These are phyloP conservation scores for Anguilla rostrata DNA, from an alignment of 2,113 vertebrate species.

Conservation along the genomic window DNA sequence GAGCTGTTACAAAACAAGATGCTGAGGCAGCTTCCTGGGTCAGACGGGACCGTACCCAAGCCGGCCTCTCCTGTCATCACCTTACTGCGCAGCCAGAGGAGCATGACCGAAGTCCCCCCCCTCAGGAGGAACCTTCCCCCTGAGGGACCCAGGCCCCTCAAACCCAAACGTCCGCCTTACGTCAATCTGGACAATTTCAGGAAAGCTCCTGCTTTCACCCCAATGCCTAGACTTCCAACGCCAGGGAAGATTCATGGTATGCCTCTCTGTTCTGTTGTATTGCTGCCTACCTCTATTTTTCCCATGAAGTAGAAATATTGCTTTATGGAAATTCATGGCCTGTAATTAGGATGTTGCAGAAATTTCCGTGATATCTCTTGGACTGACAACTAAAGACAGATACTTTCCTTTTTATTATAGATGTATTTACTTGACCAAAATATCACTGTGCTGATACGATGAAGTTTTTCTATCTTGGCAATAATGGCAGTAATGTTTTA, in stretches of 20 bases:
- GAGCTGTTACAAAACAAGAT: constrained; percentile 63
- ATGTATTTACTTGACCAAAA: neutral
- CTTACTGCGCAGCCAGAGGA: constrained; percentile 43
- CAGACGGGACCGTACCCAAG: constrained; percentile 14
- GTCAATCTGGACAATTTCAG: constrained; percentile 66
- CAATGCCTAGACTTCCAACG: neutral
- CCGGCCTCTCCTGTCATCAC: neutral
- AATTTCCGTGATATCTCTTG: no score
- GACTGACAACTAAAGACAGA: no score
- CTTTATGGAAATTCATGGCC: constrained; percentile 26
- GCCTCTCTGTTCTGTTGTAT: constrained; percentile 18
- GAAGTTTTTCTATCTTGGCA: neutral
- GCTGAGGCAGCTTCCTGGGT: constrained; percentile 39
- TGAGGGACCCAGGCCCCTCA: constrained; percentile 55
- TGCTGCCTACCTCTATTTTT: neutral
- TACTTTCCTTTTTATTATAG: neutral
- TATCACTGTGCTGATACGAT: neutral
- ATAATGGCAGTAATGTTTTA: neutral
- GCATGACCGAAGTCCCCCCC: constrained; percentile 51
- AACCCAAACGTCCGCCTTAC: constrained; percentile 69
- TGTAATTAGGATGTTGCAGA: neutral
- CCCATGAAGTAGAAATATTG: neutral
- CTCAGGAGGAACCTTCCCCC: constrained; percentile 66
- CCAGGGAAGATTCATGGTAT: constrained; percentile 42
- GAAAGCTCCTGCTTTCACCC: neutral